Evolutionary conservation across 2,888 invertebrate species (phyloP).

Genomic region (Caenorhabditis zanzibari): DNA sequence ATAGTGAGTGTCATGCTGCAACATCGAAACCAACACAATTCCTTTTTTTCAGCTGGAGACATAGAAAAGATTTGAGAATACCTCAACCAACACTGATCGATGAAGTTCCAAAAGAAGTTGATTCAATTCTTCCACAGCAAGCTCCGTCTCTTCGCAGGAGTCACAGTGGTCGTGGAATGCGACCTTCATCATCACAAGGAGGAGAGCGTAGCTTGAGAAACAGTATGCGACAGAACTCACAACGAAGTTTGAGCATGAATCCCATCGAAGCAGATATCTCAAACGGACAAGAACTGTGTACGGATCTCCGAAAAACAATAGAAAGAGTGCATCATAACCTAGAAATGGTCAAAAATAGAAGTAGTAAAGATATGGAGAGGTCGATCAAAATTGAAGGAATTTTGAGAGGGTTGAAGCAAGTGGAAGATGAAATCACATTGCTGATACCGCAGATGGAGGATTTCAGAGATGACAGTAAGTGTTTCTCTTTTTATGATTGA

Average conservation of each 20-base stretch:
- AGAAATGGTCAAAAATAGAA: slow-evolving; percentile 75
- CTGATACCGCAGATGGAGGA: slow-evolving; percentile 58
- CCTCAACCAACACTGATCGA: neutral
- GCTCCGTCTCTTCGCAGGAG: slow-evolving; percentile 40
- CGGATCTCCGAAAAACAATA: slow-evolving; percentile 69
- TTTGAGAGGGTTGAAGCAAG: slow-evolving; percentile 50
- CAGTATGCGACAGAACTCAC: slow-evolving; percentile 57
- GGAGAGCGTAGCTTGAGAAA: slow-evolving; percentile 45
- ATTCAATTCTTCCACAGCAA: slow-evolving; percentile 4
- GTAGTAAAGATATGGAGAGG: slow-evolving; percentile 74
- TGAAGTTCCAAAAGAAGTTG: slow-evolving; percentile 31
- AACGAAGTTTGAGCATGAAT: slow-evolving; percentile 59
- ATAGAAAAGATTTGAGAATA: slow-evolving; percentile 12
- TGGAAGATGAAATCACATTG: slow-evolving; percentile 47
- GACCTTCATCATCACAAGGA: slow-evolving; percentile 61
- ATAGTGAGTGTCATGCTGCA: slow-evolving; percentile 41
- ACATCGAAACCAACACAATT: no score
- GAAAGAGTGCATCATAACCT: slow-evolving; percentile 69
- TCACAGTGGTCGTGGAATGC: slow-evolving; percentile 50
- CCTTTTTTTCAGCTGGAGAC: slow-evolving; percentile 38
- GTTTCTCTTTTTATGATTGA: neutral
- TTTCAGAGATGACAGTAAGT: slow-evolving; percentile 50
- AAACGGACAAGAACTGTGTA: slow-evolving; percentile 67
- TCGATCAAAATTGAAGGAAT: slow-evolving; percentile 66
- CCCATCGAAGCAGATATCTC: slow-evolving; percentile 62